A percentile compares a stretch with the other conserved stretches of the same genome.
These are phyloP conservation scores for Amphipoea lucens DNA, from an alignment of 2,888 invertebrate species.

Conservation along the genomic window DNA sequence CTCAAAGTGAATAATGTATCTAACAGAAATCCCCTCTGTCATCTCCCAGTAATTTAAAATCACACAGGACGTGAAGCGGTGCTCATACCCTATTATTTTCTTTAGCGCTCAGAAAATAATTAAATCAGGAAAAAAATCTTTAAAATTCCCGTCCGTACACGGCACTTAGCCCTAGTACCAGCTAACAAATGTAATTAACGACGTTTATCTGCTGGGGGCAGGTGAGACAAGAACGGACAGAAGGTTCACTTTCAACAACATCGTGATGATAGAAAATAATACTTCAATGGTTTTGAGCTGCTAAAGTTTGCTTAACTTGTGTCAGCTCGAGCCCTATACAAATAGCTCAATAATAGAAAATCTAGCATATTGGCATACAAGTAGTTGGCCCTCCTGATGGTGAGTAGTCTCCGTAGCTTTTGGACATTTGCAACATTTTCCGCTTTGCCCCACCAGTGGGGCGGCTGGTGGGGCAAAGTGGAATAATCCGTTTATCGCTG, in stretches of 20 bases:
- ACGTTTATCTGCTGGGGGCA: slow-evolving; percentile 72
- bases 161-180: slow-evolving; percentile 53
- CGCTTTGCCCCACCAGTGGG: too few species aligned
- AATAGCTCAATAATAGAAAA: background rate
- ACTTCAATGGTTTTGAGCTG: background rate
- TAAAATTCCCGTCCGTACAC: slow-evolving; percentile 44
- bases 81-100: slow-evolving; percentile 24
- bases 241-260: slow-evolving; percentile 20
- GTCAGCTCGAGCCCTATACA: too few species aligned
- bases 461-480: too few species aligned
- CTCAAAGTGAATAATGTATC: background rate
- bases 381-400: background rate
- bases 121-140: slow-evolving; percentile 53
- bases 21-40: background rate
- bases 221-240: background rate
- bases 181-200: slow-evolving; percentile 77
- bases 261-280: background rate
- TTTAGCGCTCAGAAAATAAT: slow-evolving; percentile 46
- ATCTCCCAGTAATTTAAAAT: slow-evolving; percentile 25
- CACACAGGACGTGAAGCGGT: background rate
- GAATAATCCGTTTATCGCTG: too few species aligned
- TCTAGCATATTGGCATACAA: background rate
- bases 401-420: too few species aligned
- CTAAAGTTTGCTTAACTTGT: too few species aligned
- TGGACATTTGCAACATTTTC: background rate